These are phyloP conservation scores for Pyrocephalus nanus DNA, from an alignment of 2,797 vertebrate species.

Conservation along the genomic window DNA sequence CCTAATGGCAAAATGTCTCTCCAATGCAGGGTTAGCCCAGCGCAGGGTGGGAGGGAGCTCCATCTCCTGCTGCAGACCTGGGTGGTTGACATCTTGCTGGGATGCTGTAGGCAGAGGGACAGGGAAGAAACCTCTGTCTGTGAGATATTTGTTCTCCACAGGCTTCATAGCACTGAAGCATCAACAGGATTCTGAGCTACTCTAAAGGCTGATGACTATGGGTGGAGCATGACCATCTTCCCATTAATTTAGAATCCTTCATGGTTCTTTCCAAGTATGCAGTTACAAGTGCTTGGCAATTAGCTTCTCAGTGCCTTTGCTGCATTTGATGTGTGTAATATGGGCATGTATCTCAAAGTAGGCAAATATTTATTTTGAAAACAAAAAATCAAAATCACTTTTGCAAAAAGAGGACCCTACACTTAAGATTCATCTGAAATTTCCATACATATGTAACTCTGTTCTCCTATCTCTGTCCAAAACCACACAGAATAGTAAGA, in stretches of 20 bases:
- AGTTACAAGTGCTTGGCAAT: not conserved
- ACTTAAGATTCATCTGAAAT: not conserved
- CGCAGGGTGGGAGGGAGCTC: not conserved
- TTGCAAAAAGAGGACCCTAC: not conserved
- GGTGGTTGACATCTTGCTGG: not conserved
- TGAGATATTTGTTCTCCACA: not conserved
- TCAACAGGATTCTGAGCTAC: not conserved
- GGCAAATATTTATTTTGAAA: not conserved
- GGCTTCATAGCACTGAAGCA: not conserved
- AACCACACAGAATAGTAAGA: not conserved
- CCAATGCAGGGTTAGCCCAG: not conserved
- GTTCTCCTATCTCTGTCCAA: not conserved
- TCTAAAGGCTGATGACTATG: not conserved
- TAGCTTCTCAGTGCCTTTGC: not conserved
- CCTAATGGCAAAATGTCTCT: not conserved
- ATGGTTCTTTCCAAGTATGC: not conserved
- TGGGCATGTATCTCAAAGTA: not conserved
- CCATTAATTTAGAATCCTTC: not conserved
- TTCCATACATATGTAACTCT: not conserved
- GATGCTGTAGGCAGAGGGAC: not conserved
- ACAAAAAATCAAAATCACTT: not conserved
- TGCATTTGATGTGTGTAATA: not conserved
- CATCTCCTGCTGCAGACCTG: not conserved
- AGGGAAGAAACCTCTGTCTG: not conserved
- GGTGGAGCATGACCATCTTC: not conserved